Evolutionary conservation across 2,113 vertebrate species (phyloP).

Genomic region (Drymodes brunneopygia): DNA sequence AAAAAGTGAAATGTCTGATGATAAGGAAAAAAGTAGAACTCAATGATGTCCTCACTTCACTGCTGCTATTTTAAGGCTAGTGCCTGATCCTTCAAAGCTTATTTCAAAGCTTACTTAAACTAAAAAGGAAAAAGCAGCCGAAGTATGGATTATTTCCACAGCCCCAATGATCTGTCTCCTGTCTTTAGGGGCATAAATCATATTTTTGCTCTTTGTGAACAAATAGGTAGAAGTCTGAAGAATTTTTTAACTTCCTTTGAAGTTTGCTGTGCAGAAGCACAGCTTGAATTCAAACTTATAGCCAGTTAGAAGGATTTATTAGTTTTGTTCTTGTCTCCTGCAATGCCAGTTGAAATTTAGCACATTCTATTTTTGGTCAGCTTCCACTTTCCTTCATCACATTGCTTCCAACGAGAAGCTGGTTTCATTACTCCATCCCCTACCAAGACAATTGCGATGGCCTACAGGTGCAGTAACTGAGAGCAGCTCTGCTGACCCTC

Average conservation of each 20-base stretch:
- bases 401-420: not conserved
- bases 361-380: not conserved
- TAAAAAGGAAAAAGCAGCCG: not conserved
- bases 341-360: not conserved
- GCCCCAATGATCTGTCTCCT: not conserved
- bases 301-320: not conserved
- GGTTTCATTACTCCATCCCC: not conserved
- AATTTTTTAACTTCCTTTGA: not conserved
- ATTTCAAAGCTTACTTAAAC: not conserved
- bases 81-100: not conserved
- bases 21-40: not conserved
- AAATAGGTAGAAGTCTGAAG: not conserved
- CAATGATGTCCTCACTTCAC: not conserved
- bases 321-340: not conserved
- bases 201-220: not conserved
- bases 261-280: not conserved
- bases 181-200: not conserved
- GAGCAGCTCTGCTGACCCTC: not conserved
- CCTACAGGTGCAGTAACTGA: fast-evolving
- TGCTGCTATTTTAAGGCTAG: not conserved
- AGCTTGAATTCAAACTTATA: not conserved
- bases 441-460: not conserved
- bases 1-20: not conserved
- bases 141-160: not conserved
- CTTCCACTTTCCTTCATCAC: not conserved